Evolutionary conservation across 2,797 vertebrate species (phyloP).

Genomic region (Lepilemur septentrionalis): DNA sequence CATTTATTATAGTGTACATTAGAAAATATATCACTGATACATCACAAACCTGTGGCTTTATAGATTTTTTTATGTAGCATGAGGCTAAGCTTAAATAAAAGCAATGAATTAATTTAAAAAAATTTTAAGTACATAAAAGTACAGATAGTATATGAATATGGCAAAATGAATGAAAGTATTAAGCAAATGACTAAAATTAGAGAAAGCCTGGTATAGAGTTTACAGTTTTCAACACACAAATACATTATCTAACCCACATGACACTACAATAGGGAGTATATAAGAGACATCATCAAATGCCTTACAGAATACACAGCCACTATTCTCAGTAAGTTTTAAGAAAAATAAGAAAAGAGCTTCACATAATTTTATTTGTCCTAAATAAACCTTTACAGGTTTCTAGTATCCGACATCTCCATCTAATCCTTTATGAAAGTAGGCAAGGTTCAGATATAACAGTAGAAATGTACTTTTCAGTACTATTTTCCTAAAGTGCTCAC

Average conservation of each 20-base stretch:
- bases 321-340: not conserved
- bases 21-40: not conserved
- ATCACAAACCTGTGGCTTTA: not conserved
- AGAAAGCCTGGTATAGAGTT: not conserved
- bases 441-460: constrained; percentile 30
- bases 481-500: constrained; percentile 24
- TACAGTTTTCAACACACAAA: constrained; percentile 1
- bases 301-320: not conserved
- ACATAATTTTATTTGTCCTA: constrained; percentile 41
- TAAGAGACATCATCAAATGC: not conserved
- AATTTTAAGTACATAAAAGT: not conserved
- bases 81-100: not conserved
- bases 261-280: not conserved
- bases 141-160: not conserved
- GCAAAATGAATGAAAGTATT: not conserved
- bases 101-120: not conserved
- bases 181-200: constrained; percentile 7
- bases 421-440: not conserved
- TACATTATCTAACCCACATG: not conserved
- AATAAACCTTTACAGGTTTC: not conserved
- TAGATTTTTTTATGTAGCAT: not conserved
- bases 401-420: constrained; percentile 10
- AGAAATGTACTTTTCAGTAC: not conserved
- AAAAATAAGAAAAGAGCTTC: not conserved
- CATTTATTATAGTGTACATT: not conserved